phyloP scores from a whole-genome alignment of 2,888 invertebrate genomes.

The Lepidocyrtoides sp. region DNA sequence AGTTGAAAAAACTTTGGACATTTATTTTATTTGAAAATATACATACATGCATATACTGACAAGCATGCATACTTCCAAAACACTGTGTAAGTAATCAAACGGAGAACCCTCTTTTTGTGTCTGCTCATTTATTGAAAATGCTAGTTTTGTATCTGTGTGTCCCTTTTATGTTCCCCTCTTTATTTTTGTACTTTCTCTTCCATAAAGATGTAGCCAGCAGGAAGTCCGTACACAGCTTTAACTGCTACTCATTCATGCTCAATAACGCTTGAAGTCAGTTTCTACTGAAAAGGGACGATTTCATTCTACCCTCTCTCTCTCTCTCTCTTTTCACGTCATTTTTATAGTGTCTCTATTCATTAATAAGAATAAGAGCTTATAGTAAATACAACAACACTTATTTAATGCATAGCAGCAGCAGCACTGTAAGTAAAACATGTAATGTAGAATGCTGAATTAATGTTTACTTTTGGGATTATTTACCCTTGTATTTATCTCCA shows the following conservation, averaged over 20 bases:
- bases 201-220: slow-evolving; percentile 61
- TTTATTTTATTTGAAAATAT: background rate
- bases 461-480: slow-evolving; percentile 64
- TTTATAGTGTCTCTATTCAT: slow-evolving; percentile 52
- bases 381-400: too few species aligned
- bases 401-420: background rate
- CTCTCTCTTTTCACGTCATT: slow-evolving; percentile 1
- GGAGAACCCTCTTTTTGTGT: background rate
- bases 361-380: background rate
- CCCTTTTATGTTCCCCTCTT: slow-evolving; percentile 26
- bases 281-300: slow-evolving; percentile 24
- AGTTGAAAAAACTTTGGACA: background rate
- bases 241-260: slow-evolving; percentile 55
- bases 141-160: background rate
- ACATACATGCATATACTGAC: background rate
- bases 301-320: background rate
- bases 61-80: background rate
- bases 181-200: slow-evolving; percentile 63
- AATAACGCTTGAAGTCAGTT: slow-evolving; percentile 63
- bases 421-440: slow-evolving; percentile 24
- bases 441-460: background rate
- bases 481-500: slow-evolving; percentile 42
- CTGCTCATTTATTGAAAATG: background rate
- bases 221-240: slow-evolving; percentile 49
- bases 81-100: background rate